A percentile compares a stretch with the other conserved stretches of the same genome.
Conservation (phyloP, 2,797 vertebrate species). For the Zenarchopterus dispar region DNA sequence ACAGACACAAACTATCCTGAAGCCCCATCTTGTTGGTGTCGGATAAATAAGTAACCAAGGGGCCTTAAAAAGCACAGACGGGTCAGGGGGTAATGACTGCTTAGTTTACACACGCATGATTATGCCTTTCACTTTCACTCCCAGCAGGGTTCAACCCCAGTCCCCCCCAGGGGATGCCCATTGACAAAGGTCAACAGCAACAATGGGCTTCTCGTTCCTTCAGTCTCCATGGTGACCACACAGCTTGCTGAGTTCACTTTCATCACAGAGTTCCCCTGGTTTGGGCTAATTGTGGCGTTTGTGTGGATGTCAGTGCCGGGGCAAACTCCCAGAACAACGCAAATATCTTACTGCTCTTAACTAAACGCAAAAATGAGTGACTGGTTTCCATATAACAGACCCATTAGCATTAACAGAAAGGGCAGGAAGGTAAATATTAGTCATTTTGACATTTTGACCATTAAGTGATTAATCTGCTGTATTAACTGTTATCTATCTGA, state of each 20-base stretch:
- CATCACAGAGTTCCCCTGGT: constrained; percentile 53
- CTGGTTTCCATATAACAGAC: constrained; percentile 1
- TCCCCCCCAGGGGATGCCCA: constrained; percentile 21
- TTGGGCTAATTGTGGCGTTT: constrained; percentile 74
- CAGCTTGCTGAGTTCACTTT: constrained; percentile 56
- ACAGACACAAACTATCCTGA: constrained; percentile 32
- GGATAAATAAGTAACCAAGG: constrained; percentile 68
- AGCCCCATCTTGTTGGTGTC: constrained; percentile 55
- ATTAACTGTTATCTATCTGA: too few relatives aligned
- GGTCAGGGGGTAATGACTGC: constrained; percentile 69
- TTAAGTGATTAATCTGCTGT: too few relatives aligned
- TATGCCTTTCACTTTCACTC: constrained; percentile 70
- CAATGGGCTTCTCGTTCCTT: constrained; percentile 73
- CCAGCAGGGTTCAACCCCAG: constrained; percentile 42
- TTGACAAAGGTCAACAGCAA: constrained; percentile 69
- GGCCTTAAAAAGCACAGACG: constrained; percentile 50
- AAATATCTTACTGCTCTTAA: constrained; percentile 66
- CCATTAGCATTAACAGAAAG: not conserved
- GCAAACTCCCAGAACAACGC: constrained; percentile 62
- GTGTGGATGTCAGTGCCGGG: constrained; percentile 55
- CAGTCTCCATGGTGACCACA: constrained; percentile 66
- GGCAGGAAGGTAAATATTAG: not conserved
- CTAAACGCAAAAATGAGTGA: constrained; percentile 29
- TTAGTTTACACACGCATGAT: constrained; percentile 73
- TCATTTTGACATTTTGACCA: not conserved